Conservation (phyloP, 2,888 invertebrate species). For the Unio pictorum region DNA sequence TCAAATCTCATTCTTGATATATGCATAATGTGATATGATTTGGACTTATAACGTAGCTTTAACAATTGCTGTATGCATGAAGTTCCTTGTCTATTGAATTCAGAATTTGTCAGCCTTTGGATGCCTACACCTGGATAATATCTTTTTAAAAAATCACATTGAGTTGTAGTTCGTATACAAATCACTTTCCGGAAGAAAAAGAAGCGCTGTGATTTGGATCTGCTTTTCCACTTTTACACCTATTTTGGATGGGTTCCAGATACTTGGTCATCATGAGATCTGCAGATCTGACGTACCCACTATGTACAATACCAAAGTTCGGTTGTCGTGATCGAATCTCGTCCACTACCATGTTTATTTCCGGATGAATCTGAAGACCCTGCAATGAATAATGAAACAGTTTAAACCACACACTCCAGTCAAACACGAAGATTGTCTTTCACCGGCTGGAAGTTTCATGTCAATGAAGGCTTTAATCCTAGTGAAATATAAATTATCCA, state of each 20-base stretch:
- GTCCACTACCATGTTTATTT: conserved; percentile 17
- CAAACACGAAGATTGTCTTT: neutral
- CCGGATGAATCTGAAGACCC: conserved; percentile 30
- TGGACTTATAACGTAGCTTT: too few relatives aligned
- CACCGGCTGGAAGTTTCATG: too few relatives aligned
- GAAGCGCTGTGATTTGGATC: neutral
- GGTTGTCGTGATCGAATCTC: conserved; percentile 21
- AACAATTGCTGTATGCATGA: too few relatives aligned
- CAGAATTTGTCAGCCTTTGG: too few relatives aligned
- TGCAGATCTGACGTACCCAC: conserved; percentile 35
- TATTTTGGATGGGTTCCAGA: conserved; percentile 14
- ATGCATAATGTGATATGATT: too few relatives aligned
- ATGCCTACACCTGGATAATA: too few relatives aligned
- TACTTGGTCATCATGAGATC: conserved; percentile 23
- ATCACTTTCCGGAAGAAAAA: neutral
- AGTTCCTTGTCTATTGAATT: too few relatives aligned
- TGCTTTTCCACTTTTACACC: conserved; percentile 19
- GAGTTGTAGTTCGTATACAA: too few relatives aligned
- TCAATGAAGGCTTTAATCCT: too few relatives aligned
- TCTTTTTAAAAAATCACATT: too few relatives aligned
- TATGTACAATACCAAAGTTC: conserved; percentile 23
- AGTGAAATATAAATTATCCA: too few relatives aligned
- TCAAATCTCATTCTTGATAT: too few relatives aligned
- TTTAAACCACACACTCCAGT: neutral
- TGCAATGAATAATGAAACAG: conserved; percentile 8